Base-by-base conservation (phyloP, 2,113 vertebrate species). In the Nannospalax galili region DNA sequence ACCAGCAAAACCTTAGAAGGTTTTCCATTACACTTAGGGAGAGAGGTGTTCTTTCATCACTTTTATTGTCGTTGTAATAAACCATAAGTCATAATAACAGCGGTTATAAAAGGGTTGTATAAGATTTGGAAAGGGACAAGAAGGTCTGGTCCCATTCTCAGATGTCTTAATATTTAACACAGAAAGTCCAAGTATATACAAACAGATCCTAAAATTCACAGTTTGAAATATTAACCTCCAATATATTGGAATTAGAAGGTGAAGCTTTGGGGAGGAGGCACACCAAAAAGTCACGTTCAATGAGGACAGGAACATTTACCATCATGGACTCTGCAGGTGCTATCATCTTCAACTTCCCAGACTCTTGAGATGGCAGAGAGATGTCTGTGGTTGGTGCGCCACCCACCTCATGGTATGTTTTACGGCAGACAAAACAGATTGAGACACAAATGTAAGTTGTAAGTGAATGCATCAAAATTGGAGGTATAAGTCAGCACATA, bases 381-480 rank as follows among this genome's bases (percentile, higher is more conserved):
- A 52, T 52, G n/a, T 22, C 8, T 32, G 4, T 35, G 45, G 15
- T 70, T 56, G 64, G 4, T 64, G 64, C 73, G 72, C 62, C 74
- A 73, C 28, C 28, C 9, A 22, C 11, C 37, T 79, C 45, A 42
- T 62, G 40, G 26, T 16, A 15, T 22, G 37, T 30, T 56, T 42
- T 74, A 42, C 2, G n/a, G 30, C 58, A 37, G 7, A 56, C 26
- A 24, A 81, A 78, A 45, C 28, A 56, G 60, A 56, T 32, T 64
- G 62, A 60, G 40, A 56, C 35, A 40, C 28, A 7, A 78, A 30
- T 14, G 1, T 37, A 80, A 70, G 30, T 82, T 48, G 58, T 48
- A 93, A 85, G n/a, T 79, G 28, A 94, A 32, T 74, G 9, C 4
- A 94, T 11, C 37, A 93, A 94, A 84, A 72, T 67, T 77, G 5